Conservation (phyloP, 2,888 invertebrate species). For the Oithona nana region DNA sequence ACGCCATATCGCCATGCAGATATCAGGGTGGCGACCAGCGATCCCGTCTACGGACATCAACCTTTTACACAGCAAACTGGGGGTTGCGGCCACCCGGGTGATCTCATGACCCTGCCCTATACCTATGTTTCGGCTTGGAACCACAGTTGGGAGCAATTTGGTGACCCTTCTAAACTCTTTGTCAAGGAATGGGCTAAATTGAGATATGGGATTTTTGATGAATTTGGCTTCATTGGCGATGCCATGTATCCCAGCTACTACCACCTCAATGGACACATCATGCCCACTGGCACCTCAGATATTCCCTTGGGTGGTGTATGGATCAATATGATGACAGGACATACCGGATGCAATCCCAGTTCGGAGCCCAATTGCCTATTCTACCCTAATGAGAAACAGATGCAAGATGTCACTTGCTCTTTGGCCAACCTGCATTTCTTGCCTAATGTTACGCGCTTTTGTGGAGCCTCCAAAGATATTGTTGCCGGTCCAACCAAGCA, state of each 20-base stretch:
- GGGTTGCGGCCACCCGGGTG: conserved; percentile 39
- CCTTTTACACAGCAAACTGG: conserved; percentile 43
- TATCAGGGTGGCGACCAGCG: conserved; percentile 21
- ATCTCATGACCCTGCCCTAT: conserved; percentile 35
- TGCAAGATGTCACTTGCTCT: conserved; percentile 9
- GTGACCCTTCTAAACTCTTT: conserved; percentile 27
- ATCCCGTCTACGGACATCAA: conserved; percentile 34
- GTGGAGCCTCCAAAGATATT: conserved; percentile 22
- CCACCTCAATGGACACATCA: conserved; percentile 27
- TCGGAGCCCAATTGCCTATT: neutral
- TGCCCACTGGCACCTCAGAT: conserved; percentile 24
- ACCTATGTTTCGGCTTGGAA: conserved; percentile 22
- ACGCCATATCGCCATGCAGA: neutral
- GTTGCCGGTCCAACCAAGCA: conserved; percentile 25
- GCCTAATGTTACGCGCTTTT: conserved; percentile 22
- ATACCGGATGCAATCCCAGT: neutral
- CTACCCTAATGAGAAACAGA: neutral
- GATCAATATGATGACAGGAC: conserved; percentile 2
- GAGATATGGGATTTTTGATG: conserved; percentile 47
- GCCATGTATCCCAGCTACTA: conserved; percentile 39
- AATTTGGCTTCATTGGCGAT: conserved; percentile 39
- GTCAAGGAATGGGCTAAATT: conserved; percentile 45
- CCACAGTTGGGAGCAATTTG: conserved; percentile 17
- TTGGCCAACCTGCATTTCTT: conserved; percentile 9
- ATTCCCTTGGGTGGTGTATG: conserved; percentile 22